Percentiles rank a stretch among this genome's conserved stretches.
These are phyloP conservation scores for Pimephales promelas DNA, from an alignment of 2,113 vertebrate species.

Conservation along the genomic window DNA sequence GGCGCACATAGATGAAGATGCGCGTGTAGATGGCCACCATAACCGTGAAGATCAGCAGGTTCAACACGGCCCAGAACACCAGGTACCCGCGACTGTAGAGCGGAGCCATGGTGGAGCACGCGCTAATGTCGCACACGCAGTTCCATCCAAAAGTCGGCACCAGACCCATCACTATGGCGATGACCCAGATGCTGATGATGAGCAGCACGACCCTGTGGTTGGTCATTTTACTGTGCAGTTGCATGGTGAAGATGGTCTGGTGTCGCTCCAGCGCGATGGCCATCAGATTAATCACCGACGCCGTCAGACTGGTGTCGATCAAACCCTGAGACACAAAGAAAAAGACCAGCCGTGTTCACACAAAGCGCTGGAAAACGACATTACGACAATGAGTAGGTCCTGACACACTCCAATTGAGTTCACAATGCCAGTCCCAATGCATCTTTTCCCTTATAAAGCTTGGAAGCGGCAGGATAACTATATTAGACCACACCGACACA, in stretches of 20 bases:
- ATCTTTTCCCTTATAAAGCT: too few species aligned
- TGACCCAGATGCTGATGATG: slow-evolving; percentile 86
- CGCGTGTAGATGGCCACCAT: slow-evolving; percentile 92
- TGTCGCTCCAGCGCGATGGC: slow-evolving; percentile 93
- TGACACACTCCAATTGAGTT: too few species aligned
- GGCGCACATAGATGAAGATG: slow-evolving; percentile 93
- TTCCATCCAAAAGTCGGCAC: slow-evolving; percentile 95
- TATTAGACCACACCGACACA: too few species aligned
- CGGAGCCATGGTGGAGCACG: slow-evolving; percentile 92
- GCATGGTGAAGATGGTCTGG: slow-evolving; percentile 93
- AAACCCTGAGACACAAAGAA: slow-evolving; percentile 75
- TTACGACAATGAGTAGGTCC: too few species aligned
- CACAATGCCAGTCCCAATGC: too few species aligned
- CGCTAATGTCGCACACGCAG: slow-evolving; percentile 83
- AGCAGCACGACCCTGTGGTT: slow-evolving; percentile 87
- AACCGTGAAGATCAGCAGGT: slow-evolving; percentile 88
- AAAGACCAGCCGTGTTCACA: neutral
- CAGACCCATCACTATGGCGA: slow-evolving; percentile 92
- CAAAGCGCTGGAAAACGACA: too few species aligned
- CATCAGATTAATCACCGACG: slow-evolving; percentile 90
- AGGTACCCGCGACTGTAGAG: slow-evolving; percentile 93
- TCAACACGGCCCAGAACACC: slow-evolving; percentile 92
- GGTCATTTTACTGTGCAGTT: slow-evolving; percentile 93
- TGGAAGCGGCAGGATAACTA: too few species aligned
- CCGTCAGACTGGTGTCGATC: slow-evolving; percentile 91